phyloP scores from a whole-genome alignment of 2,888 invertebrate species.

The Formica aserva region DNA sequence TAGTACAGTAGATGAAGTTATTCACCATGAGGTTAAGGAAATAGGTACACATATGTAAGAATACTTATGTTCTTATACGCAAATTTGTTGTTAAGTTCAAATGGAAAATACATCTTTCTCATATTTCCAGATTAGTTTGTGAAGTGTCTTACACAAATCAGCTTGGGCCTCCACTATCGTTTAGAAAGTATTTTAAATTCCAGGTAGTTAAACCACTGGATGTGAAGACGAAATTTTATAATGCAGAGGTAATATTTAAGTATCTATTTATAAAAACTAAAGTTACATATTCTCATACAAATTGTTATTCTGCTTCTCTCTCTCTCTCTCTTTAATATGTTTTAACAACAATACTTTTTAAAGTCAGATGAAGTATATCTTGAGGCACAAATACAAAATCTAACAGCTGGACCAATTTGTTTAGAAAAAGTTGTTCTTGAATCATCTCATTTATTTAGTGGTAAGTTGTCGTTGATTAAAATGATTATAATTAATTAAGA shows the following conservation, averaged over 20 bases:
- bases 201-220: constrained; percentile 98
- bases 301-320: constrained; percentile 9
- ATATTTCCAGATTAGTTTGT: constrained; percentile 92
- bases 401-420: constrained; percentile 96
- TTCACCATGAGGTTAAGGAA: constrained; percentile 99
- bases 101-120: neutral
- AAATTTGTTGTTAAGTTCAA: constrained; percentile 7
- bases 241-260: constrained; percentile 90
- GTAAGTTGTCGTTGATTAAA: constrained; percentile 81
- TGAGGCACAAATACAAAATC: constrained; percentile 95
- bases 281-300: constrained; percentile 85
- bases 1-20: constrained; percentile 96
- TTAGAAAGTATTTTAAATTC: constrained; percentile 99
- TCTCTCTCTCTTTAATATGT: constrained; percentile 38
- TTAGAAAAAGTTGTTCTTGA: constrained; percentile 97
- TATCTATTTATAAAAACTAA: neutral
- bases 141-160: constrained; percentile 95
- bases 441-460: constrained; percentile 95
- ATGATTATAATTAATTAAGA: neutral
- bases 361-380: constrained; percentile 90
- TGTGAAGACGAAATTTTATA: constrained; percentile 99
- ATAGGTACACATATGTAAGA: constrained; percentile 97
- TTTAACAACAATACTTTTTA: constrained; percentile 49
- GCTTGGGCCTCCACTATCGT: constrained; percentile 90
- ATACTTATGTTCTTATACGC: constrained; percentile 3